Percentiles rank a stretch among this genome's conserved stretches.
Conservation (phyloP, 2,888 invertebrate species). For the Micropterix aruncella region DNA sequence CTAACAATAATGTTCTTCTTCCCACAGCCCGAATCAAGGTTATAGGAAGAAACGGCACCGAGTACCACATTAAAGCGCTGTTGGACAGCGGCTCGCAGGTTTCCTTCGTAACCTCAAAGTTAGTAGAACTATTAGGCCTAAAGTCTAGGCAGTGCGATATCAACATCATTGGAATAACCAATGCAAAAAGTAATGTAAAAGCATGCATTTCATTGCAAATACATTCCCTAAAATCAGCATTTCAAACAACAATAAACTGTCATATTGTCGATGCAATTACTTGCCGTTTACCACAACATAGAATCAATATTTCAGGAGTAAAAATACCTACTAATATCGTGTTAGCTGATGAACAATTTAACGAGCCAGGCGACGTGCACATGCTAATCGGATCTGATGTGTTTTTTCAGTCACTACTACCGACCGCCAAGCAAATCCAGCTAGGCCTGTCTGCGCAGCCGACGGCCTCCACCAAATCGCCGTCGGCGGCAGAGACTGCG, state of each 20-base stretch:
- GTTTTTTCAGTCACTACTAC: conserved; percentile 1
- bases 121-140: no score
- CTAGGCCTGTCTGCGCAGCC: background rate
- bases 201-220: no score
- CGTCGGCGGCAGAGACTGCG: background rate
- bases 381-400: background rate
- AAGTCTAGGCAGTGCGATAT: no score
- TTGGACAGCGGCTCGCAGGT: conserved; percentile 9
- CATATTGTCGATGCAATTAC: conserved; percentile 1
- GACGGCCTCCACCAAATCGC: background rate
- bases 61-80: conserved; percentile 7
- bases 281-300: conserved; percentile 1
- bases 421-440: background rate
- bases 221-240: no score
- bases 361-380: background rate
- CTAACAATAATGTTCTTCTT: background rate
- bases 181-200: no score
- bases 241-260: background rate
- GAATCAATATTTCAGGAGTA: background rate
- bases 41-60: conserved; percentile 6
- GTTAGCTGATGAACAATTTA: conserved; percentile 1
- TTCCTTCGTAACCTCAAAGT: conserved; percentile 4
- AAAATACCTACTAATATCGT: background rate
- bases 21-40: conserved; percentile 3
- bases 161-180: no score